Evolutionary conservation across 2,113 vertebrate genomes (phyloP).

Genomic region (Murina feae): DNA sequence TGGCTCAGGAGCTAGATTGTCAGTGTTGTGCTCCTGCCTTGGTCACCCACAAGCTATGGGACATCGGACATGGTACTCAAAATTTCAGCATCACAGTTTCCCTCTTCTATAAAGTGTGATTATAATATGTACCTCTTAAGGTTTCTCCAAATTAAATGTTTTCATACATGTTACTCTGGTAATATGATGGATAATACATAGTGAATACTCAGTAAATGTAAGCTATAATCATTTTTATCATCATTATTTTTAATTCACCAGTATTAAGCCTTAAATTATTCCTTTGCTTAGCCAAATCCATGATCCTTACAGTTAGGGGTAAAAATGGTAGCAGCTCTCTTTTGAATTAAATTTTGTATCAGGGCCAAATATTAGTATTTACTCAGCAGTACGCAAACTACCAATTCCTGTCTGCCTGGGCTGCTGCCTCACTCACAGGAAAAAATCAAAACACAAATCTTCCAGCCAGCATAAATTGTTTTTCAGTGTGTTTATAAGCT

Average conservation of each 20-base stretch:
- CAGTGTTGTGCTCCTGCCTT: not conserved
- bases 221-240: not conserved
- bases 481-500: not conserved
- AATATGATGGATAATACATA: not conserved
- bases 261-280: conserved; percentile 1
- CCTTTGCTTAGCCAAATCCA: not conserved
- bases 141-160: not conserved
- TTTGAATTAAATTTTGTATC: not conserved
- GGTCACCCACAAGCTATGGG: not conserved
- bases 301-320: not conserved
- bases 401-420: not conserved
- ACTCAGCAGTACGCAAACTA: not conserved
- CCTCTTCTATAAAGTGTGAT: not conserved
- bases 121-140: not conserved
- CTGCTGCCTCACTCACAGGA: not conserved
- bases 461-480: not conserved
- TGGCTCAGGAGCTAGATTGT: not conserved
- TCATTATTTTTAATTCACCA: not conserved
- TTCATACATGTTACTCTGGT: not conserved
- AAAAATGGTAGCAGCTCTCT: not conserved
- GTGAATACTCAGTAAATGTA: not conserved
- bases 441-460: not conserved
- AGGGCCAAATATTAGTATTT: not conserved
- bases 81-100: not conserved
- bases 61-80: not conserved